phyloP scores from a whole-genome alignment of 2,113 vertebrate genomes.

The Gymnarchus niloticus region DNA sequence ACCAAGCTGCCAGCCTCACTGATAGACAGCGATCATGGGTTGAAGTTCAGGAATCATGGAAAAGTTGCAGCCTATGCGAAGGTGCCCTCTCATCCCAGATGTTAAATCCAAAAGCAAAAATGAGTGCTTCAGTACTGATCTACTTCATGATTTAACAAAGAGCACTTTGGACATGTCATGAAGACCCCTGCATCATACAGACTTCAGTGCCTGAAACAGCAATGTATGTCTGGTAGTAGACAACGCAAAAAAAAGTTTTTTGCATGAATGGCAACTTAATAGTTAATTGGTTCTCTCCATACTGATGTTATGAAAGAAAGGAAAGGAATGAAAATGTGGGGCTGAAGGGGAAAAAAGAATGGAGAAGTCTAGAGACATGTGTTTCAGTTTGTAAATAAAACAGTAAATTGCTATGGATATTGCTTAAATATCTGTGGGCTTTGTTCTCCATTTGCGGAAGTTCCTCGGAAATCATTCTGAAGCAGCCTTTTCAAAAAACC shows the following conservation, averaged over 20 bases:
- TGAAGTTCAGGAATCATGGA: no score
- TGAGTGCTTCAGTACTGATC: neutral
- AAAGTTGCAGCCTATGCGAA: no score
- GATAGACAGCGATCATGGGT: no score
- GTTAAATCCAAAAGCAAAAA: neutral
- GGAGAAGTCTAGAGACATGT: constrained; percentile 52
- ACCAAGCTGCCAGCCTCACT: neutral
- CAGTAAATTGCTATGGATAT: constrained; percentile 64
- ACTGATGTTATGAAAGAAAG: constrained; percentile 13
- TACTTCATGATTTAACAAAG: neutral
- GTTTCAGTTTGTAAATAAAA: constrained; percentile 69
- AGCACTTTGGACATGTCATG: neutral
- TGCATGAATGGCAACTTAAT: neutral
- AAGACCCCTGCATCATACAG: neutral
- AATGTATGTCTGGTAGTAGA: neutral
- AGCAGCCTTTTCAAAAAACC: constrained; percentile 54
- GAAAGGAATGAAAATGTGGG: constrained; percentile 23
- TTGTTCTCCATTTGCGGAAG: constrained; percentile 61
- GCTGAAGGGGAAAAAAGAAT: constrained; percentile 25
- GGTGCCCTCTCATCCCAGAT: no score
- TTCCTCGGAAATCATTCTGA: constrained; percentile 60
- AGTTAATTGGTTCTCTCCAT: constrained; percentile 10
- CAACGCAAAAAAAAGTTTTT: neutral
- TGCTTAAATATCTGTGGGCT: constrained; percentile 64
- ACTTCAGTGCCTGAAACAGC: neutral